Conservation (phyloP, 2,113 vertebrate species). For the Gallinago undulata region DNA sequence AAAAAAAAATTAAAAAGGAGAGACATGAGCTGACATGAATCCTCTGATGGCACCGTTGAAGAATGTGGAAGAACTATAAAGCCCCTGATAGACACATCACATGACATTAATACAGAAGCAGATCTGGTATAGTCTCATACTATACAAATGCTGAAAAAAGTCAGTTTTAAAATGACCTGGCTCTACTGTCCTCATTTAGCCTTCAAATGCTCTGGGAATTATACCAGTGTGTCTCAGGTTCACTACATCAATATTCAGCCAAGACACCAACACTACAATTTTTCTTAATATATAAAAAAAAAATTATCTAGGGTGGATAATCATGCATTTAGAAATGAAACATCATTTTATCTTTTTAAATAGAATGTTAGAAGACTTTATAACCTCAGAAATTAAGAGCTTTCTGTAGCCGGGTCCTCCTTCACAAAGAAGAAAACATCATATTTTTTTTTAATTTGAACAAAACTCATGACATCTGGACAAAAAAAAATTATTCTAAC, state of each 20-base stretch:
- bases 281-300: neutral
- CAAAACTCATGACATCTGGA: neutral
- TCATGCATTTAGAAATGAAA: neutral
- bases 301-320: neutral
- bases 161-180: neutral
- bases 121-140: neutral
- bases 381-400: neutral
- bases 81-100: neutral
- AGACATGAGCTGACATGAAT: neutral
- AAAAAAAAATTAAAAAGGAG: neutral
- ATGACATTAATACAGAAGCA: neutral
- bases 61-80: neutral
- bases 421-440: neutral
- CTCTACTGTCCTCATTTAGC: neutral
- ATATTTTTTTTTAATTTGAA: neutral
- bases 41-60: neutral
- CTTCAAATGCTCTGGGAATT: neutral
- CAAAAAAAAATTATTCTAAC: neutral
- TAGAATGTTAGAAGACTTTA: neutral
- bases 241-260: neutral
- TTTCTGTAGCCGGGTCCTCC: neutral
- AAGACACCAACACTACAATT: neutral
- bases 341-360: neutral
- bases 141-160: neutral
- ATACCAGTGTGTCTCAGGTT: neutral